Base-by-base conservation (phyloP, 2,888 invertebrate species). In the Dolomedes plantarius region DNA sequence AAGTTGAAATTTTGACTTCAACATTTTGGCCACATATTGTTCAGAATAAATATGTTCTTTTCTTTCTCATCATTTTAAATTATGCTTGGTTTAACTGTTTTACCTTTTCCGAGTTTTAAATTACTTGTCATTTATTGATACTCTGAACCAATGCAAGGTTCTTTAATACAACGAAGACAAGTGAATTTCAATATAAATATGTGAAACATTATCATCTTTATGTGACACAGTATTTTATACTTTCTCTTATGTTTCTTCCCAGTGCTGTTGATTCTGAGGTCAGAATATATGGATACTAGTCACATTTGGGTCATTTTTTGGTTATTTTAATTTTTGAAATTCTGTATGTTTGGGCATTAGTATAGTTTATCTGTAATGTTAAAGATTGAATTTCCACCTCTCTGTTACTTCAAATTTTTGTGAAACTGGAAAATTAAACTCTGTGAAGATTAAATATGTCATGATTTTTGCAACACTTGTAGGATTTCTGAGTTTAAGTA, bases 141-240 rank as follows among this genome's bases (percentile, higher is more conserved):
- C 9, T 16, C 16, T 1, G 69, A 77, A 32, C 77, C 56, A 31
- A 13, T 27, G 1, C 29, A 62, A 27, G 67, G 73, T 74, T 80
- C 80, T 68, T 73, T 7, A 50, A 80, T 73, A 80, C 80, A 80
- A 80, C 80, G 80, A 80, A 80, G 67, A 39, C 23, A 67, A 67
- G 67, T 67, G 67, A 67, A 36, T 67, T 67, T 67, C 23, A 23
- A 56, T 46, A 7, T 46, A 36, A 36, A 36, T 36, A 16, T 46
- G 46, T 46, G 11, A 46, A 56, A 56, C 23, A 23, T 19, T 56
- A 23, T n/a, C n/a, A n/a, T 56, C 23, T 56, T 19, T 56, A 23
- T 5, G 23, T 56, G 3, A 5, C 16, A 23, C 2, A 3, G 5
- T 56, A 6, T 56, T 56, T 56, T 56, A 6, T 23, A 3, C 0